Conservation (phyloP, 2,113 vertebrate species). For the Pygoscelis antarcticus region DNA sequence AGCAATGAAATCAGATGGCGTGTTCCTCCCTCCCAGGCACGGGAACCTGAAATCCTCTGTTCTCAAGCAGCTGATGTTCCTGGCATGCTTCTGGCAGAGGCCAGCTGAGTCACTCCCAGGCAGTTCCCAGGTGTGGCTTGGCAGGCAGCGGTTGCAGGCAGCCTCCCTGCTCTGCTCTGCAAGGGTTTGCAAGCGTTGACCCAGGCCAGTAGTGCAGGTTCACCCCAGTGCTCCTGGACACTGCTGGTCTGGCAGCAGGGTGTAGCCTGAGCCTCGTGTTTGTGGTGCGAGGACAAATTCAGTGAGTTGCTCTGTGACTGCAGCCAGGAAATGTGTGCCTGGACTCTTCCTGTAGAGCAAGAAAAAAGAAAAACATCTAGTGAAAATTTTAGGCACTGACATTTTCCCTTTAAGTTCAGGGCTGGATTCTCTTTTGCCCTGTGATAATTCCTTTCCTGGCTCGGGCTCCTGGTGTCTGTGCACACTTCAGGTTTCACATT, state of each 20-base stretch:
- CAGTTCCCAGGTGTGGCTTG: background rate
- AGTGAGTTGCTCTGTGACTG: background rate
- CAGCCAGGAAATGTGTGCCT: background rate
- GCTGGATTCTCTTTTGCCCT: background rate
- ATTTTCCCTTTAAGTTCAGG: background rate
- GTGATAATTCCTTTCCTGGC: background rate
- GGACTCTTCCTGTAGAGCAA: background rate
- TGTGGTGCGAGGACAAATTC: background rate
- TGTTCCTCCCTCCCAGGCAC: background rate
- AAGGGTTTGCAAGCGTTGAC: background rate
- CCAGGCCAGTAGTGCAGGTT: background rate
- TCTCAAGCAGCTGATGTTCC: background rate
- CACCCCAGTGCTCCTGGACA: background rate
- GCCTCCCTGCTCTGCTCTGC: background rate
- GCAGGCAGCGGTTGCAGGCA: background rate
- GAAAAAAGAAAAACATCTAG: background rate
- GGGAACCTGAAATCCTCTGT: background rate
- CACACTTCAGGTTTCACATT: background rate
- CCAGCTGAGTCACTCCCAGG: background rate
- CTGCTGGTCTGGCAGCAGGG: background rate
- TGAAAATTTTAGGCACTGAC: background rate
- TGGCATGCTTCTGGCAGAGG: background rate
- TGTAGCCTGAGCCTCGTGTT: background rate
- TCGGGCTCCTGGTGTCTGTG: fast-evolving
- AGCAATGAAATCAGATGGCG: background rate